Conservation (phyloP, 2,797 vertebrate genomes). For the Fundulus diaphanus region DNA sequence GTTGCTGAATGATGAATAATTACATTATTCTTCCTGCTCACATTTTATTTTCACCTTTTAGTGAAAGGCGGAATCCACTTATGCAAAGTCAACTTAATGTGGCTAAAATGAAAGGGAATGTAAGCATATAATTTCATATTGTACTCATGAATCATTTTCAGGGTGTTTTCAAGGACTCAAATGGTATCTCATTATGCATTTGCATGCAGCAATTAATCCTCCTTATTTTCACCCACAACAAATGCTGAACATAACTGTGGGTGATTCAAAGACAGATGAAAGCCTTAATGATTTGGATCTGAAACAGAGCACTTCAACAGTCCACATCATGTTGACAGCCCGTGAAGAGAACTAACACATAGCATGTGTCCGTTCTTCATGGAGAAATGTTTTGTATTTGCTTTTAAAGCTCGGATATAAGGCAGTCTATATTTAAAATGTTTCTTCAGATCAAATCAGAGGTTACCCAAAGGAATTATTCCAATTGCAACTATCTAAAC, state of each 20-base stretch:
- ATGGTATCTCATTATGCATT: slow-evolving; percentile 36
- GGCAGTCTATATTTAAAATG: not conserved
- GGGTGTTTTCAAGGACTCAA: slow-evolving; percentile 31
- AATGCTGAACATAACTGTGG: slow-evolving; percentile 21
- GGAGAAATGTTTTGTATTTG: not conserved
- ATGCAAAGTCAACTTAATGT: slow-evolving; percentile 61
- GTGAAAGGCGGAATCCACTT: slow-evolving; percentile 58
- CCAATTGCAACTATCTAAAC: slow-evolving; percentile 5
- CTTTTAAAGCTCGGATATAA: not conserved
- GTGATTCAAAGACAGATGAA: slow-evolving; percentile 33
- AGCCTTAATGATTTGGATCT: slow-evolving; percentile 23
- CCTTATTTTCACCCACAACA: slow-evolving; percentile 33
- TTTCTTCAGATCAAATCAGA: slow-evolving; percentile 4
- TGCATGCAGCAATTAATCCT: slow-evolving; percentile 37
- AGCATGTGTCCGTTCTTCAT: not conserved
- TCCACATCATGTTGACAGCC: slow-evolving; percentile 6
- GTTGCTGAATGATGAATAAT: slow-evolving; percentile 71
- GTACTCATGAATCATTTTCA: slow-evolving; percentile 48
- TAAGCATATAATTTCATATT: slow-evolving; percentile 47
- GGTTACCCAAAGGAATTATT: not conserved
- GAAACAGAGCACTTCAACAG: slow-evolving; percentile 13
- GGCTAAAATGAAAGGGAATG: slow-evolving; percentile 47
- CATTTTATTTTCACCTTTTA: slow-evolving; percentile 58
- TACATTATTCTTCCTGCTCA: slow-evolving; percentile 51
- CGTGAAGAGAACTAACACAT: slow-evolving; percentile 11